Evolutionary conservation across 2,797 vertebrate genomes (phyloP).

Genomic region (Galago senegalensis): DNA sequence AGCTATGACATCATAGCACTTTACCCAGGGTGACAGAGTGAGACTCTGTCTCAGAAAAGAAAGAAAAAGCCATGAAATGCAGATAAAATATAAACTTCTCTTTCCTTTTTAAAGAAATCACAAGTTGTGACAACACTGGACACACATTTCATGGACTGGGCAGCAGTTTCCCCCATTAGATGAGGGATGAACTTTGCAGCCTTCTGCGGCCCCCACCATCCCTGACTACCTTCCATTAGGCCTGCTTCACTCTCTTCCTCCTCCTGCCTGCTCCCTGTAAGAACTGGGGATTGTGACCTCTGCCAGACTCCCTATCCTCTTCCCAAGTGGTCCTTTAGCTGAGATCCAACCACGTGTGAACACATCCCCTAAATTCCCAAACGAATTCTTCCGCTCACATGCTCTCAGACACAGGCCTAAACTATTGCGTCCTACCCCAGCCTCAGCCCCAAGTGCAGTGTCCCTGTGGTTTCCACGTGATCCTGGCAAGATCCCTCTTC

Average conservation of each 20-base stretch:
- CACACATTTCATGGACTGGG: background rate
- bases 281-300: background rate
- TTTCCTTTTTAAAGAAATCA: conserved; percentile 13
- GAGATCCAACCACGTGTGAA: background rate
- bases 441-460: background rate
- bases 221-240: background rate
- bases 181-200: background rate
- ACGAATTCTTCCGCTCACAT: background rate
- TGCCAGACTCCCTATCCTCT: background rate
- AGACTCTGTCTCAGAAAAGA: too few relatives aligned
- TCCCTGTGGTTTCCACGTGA: background rate
- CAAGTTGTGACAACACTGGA: background rate
- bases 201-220: background rate
- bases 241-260: background rate
- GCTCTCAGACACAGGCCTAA: background rate
- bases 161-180: rapidly evolving
- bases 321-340: background rate
- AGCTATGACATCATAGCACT: too few relatives aligned
- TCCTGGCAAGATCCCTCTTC: background rate
- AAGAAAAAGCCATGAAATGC: background rate
- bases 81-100: background rate
- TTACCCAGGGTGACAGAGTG: too few relatives aligned
- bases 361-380: background rate
- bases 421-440: rapidly evolving
- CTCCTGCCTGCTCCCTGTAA: background rate